Evolutionary conservation across 2,113 vertebrate genomes (phyloP).

Genomic region (Lynx canadensis): DNA sequence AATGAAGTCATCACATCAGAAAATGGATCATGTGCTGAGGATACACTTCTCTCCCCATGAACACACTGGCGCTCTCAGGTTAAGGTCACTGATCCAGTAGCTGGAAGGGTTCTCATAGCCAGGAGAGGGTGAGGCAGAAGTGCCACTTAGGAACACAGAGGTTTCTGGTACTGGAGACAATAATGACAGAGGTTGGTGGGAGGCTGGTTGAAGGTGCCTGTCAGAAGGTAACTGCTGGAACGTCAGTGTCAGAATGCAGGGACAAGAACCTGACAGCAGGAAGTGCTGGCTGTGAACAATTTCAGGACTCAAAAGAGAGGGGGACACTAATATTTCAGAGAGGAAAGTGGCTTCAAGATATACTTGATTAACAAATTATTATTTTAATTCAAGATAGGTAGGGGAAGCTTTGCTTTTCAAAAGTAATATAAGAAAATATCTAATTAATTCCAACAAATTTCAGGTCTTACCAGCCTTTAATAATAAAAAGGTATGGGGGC

Average conservation of each 20-base stretch:
- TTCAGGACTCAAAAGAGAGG: background rate
- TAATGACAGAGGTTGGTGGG: background rate
- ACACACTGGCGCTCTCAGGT: background rate
- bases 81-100: background rate
- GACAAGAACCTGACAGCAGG: background rate
- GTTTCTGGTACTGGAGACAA: background rate
- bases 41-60: conserved; percentile 24
- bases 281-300: background rate
- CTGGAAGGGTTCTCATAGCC: background rate
- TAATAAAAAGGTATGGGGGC: background rate
- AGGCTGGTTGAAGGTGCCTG: background rate
- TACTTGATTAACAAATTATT: background rate
- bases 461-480: background rate
- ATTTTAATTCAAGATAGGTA: conserved; percentile 42
- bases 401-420: conserved; percentile 4
- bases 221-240: background rate
- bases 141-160: background rate
- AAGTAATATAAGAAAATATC: background rate
- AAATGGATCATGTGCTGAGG: conserved; percentile 60
- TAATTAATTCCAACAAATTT: background rate
- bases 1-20: conserved; percentile 60
- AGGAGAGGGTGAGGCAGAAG: background rate
- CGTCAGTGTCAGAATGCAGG: background rate
- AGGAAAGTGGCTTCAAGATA: background rate
- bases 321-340: background rate